Conservation (phyloP, 30 jellyfish, hydroid and myxozoan genomes). For the Mastigias papua region DNA sequence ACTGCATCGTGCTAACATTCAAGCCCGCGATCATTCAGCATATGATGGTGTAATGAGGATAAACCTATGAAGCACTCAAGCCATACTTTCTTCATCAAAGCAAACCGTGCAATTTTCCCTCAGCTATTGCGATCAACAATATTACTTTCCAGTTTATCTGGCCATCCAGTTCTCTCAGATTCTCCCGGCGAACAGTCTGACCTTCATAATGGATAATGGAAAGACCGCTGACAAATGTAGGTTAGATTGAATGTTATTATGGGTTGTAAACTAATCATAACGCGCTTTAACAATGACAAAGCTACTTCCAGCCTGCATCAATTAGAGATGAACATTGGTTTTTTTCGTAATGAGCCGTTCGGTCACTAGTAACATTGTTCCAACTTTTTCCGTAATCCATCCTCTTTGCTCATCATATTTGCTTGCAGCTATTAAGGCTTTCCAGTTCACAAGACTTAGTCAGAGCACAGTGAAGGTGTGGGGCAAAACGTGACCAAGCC, state of each 20-base stretch:
- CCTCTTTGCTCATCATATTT: neutral
- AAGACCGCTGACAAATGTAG: conserved; percentile 72
- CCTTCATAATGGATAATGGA: conserved; percentile 53
- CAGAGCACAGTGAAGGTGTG: neutral
- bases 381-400: too few relatives aligned
- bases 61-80: conserved; percentile 24
- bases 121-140: neutral
- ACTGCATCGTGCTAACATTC: neutral
- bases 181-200: conserved; percentile 63
- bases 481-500: neutral
- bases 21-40: conserved; percentile 10
- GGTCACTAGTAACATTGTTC: too few relatives aligned
- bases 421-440: neutral
- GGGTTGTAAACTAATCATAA: conserved; percentile 22
- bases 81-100: conserved; percentile 38
- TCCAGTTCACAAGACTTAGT: neutral
- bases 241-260: conserved; percentile 66
- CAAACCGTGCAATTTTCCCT: neutral
- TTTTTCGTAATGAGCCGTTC: too few relatives aligned
- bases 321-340: neutral
- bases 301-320: conserved; percentile 66
- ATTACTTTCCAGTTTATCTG: conserved; percentile 2
- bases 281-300: conserved; percentile 8
- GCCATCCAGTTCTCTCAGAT: conserved; percentile 24
- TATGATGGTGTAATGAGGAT: neutral